Conservation (phyloP, 2,797 vertebrate genomes). For the Rhinophrynus dorsalis region DNA sequence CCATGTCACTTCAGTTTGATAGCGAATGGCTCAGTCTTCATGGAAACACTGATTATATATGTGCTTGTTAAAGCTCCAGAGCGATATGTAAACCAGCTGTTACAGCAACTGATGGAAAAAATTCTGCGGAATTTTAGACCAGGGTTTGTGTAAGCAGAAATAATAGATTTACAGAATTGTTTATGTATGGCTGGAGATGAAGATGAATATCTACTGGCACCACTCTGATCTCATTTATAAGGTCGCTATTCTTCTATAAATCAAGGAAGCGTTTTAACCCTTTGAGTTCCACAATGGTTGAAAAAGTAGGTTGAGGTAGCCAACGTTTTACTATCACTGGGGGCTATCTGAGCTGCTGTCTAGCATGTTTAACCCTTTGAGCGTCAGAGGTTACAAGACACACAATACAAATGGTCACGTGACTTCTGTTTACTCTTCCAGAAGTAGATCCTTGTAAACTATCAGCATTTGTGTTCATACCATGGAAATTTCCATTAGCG, state of each 20-base stretch:
- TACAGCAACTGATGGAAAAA: slow-evolving; percentile 60
- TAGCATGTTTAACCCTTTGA: too few species aligned
- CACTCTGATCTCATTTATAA: slow-evolving; percentile 4
- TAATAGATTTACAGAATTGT: background rate
- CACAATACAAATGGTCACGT: too few species aligned
- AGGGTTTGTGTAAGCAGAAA: slow-evolving; percentile 49
- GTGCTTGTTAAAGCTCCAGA: slow-evolving; percentile 51
- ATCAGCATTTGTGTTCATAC: too few species aligned
- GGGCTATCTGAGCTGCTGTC: too few species aligned
- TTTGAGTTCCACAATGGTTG: too few species aligned
- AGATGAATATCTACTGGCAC: background rate
- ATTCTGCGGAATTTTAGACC: slow-evolving; percentile 57
- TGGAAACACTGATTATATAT: slow-evolving; percentile 67
- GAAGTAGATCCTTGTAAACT: too few species aligned
- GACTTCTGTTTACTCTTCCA: too few species aligned
- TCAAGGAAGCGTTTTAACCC: background rate
- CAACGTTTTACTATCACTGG: too few species aligned
- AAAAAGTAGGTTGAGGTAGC: too few species aligned
- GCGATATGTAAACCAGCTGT: slow-evolving; percentile 64
- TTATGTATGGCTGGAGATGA: background rate
- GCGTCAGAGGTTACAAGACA: too few species aligned
- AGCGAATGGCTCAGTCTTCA: slow-evolving; percentile 49
- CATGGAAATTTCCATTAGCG: too few species aligned
- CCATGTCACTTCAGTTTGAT: slow-evolving; percentile 29
- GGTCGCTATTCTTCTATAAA: background rate